These are phyloP conservation scores for Dinoponera quadriceps DNA, from an alignment of 1,140 invertebrate species.

Conservation along the genomic window DNA sequence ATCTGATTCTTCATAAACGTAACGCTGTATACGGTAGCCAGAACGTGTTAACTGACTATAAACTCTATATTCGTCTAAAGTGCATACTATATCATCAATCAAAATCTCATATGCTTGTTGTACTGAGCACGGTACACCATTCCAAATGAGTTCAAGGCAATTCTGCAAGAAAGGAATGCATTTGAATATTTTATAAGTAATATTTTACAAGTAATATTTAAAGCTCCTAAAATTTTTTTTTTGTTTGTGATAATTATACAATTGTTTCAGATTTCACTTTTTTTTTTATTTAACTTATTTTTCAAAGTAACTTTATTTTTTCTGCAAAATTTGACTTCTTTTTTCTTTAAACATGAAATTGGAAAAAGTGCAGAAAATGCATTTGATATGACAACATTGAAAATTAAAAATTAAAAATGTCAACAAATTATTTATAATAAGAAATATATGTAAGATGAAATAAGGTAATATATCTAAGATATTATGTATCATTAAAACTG, in stretches of 20 bases:
- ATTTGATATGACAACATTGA: no score
- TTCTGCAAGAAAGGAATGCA: constrained; percentile 84
- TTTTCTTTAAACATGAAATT: no score
- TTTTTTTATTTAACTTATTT: no score
- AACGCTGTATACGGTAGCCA: constrained; percentile 85
- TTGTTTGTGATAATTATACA: no score
- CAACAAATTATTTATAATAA: constrained; percentile 39
- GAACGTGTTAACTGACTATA: constrained; percentile 87
- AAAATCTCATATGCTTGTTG: constrained; percentile 88
- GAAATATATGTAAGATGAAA: constrained; percentile 9
- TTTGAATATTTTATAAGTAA: constrained; percentile 40
- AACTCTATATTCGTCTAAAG: constrained; percentile 87
- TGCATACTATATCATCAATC: constrained; percentile 84
- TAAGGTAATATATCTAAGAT: no score
- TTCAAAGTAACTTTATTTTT: no score
- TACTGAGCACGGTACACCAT: constrained; percentile 86
- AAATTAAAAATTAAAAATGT: neutral
- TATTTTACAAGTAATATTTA: no score
- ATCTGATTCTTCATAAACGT: constrained; percentile 71
- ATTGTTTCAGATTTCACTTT: no score
- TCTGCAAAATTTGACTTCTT: no score
- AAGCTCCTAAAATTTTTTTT: neutral
- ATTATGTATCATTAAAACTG: no score
- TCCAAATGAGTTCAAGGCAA: constrained; percentile 86
- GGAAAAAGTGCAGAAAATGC: no score